Percentiles rank a stretch among this genome's conserved stretches.
Evolutionary conservation across 1,140 invertebrate species (phyloP).

Genomic region (Stegodyphus mimosarum): DNA sequence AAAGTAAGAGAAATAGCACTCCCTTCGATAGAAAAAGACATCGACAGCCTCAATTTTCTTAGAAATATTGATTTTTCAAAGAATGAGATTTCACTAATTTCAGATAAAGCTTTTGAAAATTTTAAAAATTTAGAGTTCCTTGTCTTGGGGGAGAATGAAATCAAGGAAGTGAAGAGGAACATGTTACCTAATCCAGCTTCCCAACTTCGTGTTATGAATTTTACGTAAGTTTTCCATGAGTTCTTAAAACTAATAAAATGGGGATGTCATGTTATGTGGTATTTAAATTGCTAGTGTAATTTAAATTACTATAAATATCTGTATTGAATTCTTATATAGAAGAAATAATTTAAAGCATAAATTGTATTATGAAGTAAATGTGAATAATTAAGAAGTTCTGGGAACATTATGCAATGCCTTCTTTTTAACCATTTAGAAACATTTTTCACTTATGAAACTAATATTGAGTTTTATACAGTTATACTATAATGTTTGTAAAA

Average conservation of each 20-base stretch:
- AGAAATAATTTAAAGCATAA: too few species aligned
- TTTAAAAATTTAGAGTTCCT: not conserved
- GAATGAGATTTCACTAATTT: constrained; percentile 8
- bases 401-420: too few species aligned
- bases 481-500: too few species aligned
- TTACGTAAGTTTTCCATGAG: constrained; percentile 36
- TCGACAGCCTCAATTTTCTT: not conserved
- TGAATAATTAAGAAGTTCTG: too few species aligned
- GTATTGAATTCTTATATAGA: too few species aligned
- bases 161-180: not conserved
- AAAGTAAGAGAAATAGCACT: not conserved
- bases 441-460: too few species aligned
- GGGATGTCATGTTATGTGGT: not conserved
- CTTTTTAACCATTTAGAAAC: too few species aligned
- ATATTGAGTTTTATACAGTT: too few species aligned
- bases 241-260: too few species aligned
- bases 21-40: constrained; percentile 13
- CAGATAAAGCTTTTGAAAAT: constrained; percentile 1
- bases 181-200: constrained; percentile 31
- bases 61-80: not conserved
- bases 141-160: not conserved
- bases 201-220: not conserved
- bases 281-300: too few species aligned
- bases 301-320: too few species aligned
- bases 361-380: too few species aligned